phyloP scores from a whole-genome alignment of 2,888 invertebrate species.

The Lasioglossum figueresi region DNA sequence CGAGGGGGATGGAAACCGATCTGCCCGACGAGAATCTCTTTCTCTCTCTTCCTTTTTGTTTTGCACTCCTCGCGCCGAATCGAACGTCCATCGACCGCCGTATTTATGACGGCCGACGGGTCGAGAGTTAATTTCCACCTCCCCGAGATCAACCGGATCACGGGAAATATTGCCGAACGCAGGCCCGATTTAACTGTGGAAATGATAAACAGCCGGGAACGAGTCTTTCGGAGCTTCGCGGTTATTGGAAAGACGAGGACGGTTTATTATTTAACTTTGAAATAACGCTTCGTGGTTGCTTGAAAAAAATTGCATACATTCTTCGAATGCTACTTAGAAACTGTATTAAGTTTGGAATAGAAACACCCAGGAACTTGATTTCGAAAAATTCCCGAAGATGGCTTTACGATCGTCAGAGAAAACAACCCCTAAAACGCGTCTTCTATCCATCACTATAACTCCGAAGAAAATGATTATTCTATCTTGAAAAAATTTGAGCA shows the following conservation, averaged over 20 bases:
- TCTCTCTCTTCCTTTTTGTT: background rate
- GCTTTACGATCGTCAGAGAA: too few relatives aligned
- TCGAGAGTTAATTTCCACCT: constrained; percentile 43
- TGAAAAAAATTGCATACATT: background rate
- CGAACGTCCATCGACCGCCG: constrained; percentile 19
- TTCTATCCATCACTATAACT: too few relatives aligned
- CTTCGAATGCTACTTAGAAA: background rate
- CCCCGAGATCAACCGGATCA: background rate
- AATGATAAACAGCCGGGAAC: background rate
- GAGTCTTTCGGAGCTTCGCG: background rate
- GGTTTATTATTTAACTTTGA: background rate
- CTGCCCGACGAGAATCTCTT: constrained; percentile 26
- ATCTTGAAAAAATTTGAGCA: too few relatives aligned
- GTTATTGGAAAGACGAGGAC: background rate
- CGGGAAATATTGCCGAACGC: background rate
- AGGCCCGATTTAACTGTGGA: background rate
- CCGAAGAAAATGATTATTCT: too few relatives aligned
- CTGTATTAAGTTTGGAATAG: background rate
- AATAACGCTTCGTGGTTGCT: background rate
- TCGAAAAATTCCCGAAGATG: background rate
- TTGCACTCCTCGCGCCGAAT: constrained; percentile 33
- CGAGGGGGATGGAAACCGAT: constrained; percentile 35
- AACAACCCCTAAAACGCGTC: too few relatives aligned
- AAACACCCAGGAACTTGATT: background rate
- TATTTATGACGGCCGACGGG: constrained; percentile 34